Percentiles rank a stretch among this genome's conserved stretches.
Evolutionary conservation across 2,888 invertebrate genomes (phyloP).

Genomic region (Macrosoma leucophasiata): DNA sequence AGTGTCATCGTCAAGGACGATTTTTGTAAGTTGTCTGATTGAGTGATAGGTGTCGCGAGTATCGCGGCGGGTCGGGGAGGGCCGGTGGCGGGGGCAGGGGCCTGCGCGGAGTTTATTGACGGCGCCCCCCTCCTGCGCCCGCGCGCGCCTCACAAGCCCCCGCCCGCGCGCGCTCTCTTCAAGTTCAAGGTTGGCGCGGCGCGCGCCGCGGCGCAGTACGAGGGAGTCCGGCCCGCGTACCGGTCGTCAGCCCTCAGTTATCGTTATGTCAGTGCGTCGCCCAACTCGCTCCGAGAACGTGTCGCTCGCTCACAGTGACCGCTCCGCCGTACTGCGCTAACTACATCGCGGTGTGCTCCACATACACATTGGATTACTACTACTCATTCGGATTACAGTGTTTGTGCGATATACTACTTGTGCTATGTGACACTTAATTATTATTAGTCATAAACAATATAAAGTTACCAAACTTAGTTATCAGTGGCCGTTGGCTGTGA

Average conservation of each 20-base stretch:
- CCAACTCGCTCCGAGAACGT: conserved; percentile 57
- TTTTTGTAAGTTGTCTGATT: no score
- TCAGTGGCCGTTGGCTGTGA: conserved; percentile 71
- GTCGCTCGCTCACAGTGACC: conserved; percentile 48
- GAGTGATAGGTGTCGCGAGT: conserved; percentile 37
- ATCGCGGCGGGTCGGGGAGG: conserved; percentile 31
- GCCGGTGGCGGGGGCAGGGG: conserved; percentile 55
- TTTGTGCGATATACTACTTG: conserved; percentile 36
- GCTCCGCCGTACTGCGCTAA: conserved; percentile 43
- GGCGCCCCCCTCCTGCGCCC: conserved; percentile 62
- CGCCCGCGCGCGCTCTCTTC: conserved; percentile 62
- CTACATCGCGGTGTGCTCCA: conserved; percentile 42
- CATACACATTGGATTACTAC: conserved; percentile 51
- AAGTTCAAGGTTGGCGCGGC: conserved; percentile 78
- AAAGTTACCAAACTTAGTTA: conserved; percentile 65
- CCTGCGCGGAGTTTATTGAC: conserved; percentile 72
- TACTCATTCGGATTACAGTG: conserved; percentile 65
- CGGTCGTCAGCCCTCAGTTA: conserved; percentile 72
- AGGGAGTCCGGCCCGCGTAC: conserved; percentile 75
- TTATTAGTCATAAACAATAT: conserved; percentile 43
- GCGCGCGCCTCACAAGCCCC: no score
- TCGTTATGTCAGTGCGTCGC: conserved; percentile 60
- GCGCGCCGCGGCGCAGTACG: conserved; percentile 76
- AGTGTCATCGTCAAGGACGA: no score
- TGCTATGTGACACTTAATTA: conserved; percentile 35